These are phyloP conservation scores for Cranoglanis bouderius DNA, from an alignment of 2,113 vertebrate species.

Conservation along the genomic window DNA sequence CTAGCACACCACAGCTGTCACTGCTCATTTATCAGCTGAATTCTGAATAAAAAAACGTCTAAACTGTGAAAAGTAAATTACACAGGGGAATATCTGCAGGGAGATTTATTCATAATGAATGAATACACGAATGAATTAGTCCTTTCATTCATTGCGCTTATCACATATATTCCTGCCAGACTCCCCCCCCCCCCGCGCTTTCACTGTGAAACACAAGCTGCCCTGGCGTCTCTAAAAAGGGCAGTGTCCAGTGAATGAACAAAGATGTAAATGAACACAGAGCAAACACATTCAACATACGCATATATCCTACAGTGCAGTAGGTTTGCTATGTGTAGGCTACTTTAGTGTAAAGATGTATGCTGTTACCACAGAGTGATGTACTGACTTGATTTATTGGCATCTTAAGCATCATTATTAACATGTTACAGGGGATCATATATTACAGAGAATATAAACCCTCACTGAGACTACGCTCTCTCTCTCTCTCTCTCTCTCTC, in stretches of 20 bases:
- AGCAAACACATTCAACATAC: neutral
- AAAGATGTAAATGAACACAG: neutral
- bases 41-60: slow-evolving; percentile 4
- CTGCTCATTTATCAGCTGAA: neutral
- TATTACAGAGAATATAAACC: neutral
- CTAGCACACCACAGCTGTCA: neutral
- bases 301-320: neutral
- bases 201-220: neutral
- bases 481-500: neutral
- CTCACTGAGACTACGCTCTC: neutral
- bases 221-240: neutral
- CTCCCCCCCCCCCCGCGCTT: neutral
- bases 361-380: neutral
- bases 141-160: neutral
- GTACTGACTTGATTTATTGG: neutral
- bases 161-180: neutral
- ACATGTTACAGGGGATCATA: neutral
- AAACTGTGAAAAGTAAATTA: slow-evolving; percentile 7
- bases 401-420: neutral
- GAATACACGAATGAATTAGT: slow-evolving; percentile 24
- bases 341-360: neutral
- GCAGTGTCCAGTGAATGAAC: slow-evolving; percentile 4
- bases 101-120: slow-evolving; percentile 11
- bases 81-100: slow-evolving; percentile 1
- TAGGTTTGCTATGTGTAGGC: neutral